Evolutionary conservation across 92 coral and sea anemone genomes (phyloP).

Genomic region (Phenganax stokvisi): DNA sequence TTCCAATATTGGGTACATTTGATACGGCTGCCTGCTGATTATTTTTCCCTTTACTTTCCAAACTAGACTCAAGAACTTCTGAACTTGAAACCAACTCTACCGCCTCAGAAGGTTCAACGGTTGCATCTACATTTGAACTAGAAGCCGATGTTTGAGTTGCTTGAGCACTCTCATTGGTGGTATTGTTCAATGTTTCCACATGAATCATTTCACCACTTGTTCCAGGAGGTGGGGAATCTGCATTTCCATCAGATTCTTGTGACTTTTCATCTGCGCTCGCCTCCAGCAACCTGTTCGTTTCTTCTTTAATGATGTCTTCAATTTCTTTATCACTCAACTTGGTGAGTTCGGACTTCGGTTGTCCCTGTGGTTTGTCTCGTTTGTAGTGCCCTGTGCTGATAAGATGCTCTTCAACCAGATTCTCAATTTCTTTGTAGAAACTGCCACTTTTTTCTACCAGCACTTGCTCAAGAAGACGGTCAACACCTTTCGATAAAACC

Average conservation of each 20-base stretch:
- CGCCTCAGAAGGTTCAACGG: neutral
- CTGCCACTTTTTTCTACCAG: conserved; percentile 66
- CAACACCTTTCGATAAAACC: conserved; percentile 76
- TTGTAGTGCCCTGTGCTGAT: conserved; percentile 56
- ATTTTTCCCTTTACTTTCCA: neutral
- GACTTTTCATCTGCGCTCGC: conserved; percentile 25
- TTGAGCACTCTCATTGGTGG: neutral
- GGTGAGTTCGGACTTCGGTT: conserved; percentile 18
- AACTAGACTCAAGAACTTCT: neutral
- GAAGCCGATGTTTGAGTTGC: neutral
- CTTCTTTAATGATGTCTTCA: conserved; percentile 31
- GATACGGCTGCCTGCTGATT: neutral
- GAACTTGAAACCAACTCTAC: neutral
- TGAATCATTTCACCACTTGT: neutral
- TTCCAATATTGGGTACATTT: neutral
- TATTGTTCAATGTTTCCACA: neutral
- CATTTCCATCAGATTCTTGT: conserved; percentile 2
- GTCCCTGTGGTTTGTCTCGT: neutral
- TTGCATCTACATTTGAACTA: neutral
- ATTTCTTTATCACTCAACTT: conserved; percentile 37
- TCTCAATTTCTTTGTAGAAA: conserved; percentile 79
- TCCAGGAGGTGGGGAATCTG: neutral
- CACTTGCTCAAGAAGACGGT: conserved; percentile 76
- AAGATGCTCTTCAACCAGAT: conserved; percentile 83
- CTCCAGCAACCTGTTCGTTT: conserved; percentile 19